A percentile compares a stretch with the other conserved stretches of the same genome.
Conservation (phyloP, 2,888 invertebrate genomes). For the Cordilura impudica region DNA sequence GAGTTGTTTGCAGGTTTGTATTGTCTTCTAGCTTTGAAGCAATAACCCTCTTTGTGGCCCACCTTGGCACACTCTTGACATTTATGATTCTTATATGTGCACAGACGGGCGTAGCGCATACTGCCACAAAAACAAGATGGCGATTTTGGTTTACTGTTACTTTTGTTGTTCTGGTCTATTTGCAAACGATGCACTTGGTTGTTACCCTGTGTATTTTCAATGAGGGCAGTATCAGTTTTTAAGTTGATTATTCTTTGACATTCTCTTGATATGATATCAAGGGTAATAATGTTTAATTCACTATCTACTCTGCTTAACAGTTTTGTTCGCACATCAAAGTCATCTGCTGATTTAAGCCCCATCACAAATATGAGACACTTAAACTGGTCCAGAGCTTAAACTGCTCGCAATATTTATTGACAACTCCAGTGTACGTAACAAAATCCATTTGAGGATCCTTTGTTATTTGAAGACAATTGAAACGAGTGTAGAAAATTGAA, state of each 20-base stretch:
- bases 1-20: slow-evolving; percentile 4
- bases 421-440: slow-evolving; percentile 45
- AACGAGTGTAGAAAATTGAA: too few relatives aligned
- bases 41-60: slow-evolving; percentile 53
- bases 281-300: slow-evolving; percentile 43
- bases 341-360: too few relatives aligned
- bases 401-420: too few relatives aligned
- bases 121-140: slow-evolving; percentile 61
- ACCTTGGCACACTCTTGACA: slow-evolving; percentile 42
- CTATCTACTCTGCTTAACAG: slow-evolving; percentile 55
- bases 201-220: slow-evolving; percentile 35
- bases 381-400: slow-evolving; percentile 60
- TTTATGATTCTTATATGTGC: too few relatives aligned
- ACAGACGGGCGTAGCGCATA: slow-evolving; percentile 54
- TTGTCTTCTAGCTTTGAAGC: slow-evolving; percentile 15
- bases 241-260: too few relatives aligned
- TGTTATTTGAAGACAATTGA: too few relatives aligned
- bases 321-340: too few relatives aligned
- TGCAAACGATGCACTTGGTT: slow-evolving; percentile 24
- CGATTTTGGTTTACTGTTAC: slow-evolving; percentile 38
- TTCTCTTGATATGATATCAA: slow-evolving; percentile 53
- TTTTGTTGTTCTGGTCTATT: slow-evolving; percentile 13
- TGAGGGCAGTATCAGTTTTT: slow-evolving; percentile 56
- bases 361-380: too few relatives aligned
- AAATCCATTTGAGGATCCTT: slow-evolving; percentile 53